Base-by-base conservation (phyloP, 2,888 invertebrate species). In the Eristalis arbustorum region DNA sequence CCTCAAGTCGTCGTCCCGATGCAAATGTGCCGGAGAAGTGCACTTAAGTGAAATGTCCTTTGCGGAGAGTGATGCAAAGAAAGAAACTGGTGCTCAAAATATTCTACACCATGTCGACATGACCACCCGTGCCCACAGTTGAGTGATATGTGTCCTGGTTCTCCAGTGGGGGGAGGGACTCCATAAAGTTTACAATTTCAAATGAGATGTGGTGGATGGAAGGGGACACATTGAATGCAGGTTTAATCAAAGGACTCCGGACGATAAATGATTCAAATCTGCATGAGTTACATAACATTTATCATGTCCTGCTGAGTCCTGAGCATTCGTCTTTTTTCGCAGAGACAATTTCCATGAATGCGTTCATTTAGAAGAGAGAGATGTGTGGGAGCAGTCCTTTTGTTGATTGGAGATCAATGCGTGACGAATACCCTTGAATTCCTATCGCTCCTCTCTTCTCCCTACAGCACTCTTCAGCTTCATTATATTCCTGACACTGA, bases 1-100 rank as follows among this genome's bases (percentile, higher is more conserved):
- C 64, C 68, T 62, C 28, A 71, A 73, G 73, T 57, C 49, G 22
- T 28, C 49, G 23, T 31, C 25, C 67, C 63, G n/a, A 49, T 73
- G 66, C 49, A 73, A 73, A 78, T 78, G 71, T 67, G 31, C 76
- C n/a, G n/a, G n/a, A 61, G 69, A 85, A 85, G 76, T 81, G 76
- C 80, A 84, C 76, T 81, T 81, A 72, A 22, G 76, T 74, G 49
- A 73, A 77, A 80, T 73, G 76, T 80, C 68, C 71, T 75, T 78
- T 74, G 13, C 34, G 40, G 49, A 64, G 42, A 66, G 42, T 25
- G 31, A 31, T 10, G 31, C 31, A 31, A 31, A 31, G 6, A 31
- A 5, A 3, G 10, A 31, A 8, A 31, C 1, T 2, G 1, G 28
- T 42, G n/a, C 42, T 42, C 2, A 83, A 68, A 57, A 64, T 63